A percentile compares a stretch with the other conserved stretches of the same genome.
These are phyloP conservation scores for Anabas testudineus DNA, from an alignment of 2,797 vertebrate species.

Conservation along the genomic window DNA sequence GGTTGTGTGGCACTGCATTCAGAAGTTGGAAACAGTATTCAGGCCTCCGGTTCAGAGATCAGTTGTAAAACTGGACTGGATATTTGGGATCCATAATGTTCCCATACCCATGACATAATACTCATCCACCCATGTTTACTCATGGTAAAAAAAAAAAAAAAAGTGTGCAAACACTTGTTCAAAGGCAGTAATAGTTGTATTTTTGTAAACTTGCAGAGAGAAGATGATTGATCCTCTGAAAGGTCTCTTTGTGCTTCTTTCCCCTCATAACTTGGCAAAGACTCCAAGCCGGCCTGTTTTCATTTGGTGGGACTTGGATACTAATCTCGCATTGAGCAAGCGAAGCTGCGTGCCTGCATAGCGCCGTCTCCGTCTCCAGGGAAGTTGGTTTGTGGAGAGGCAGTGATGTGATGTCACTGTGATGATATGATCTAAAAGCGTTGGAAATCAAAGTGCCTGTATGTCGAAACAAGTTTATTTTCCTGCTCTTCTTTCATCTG, in stretches of 20 bases:
- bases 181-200: slow-evolving; percentile 15
- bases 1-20: slow-evolving; percentile 17
- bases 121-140: not conserved
- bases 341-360: not conserved
- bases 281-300: slow-evolving; percentile 20
- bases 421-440: slow-evolving; percentile 3
- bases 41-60: not conserved
- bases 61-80: not conserved
- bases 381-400: not conserved
- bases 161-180: not conserved
- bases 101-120: not conserved
- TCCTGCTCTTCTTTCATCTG: not conserved
- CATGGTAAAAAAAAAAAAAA: slow-evolving; percentile 13
- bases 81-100: not conserved
- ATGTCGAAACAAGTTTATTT: slow-evolving; percentile 13
- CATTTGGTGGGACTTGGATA: slow-evolving; percentile 23
- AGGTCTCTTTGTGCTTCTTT: slow-evolving; percentile 44
- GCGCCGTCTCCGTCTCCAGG: slow-evolving; percentile 17
- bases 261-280: slow-evolving; percentile 23
- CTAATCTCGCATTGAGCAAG: slow-evolving; percentile 45
- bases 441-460: slow-evolving; percentile 2
- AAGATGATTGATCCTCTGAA: slow-evolving; percentile 46
- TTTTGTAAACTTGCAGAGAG: slow-evolving; percentile 15
- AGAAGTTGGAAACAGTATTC: not conserved
- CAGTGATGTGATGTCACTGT: slow-evolving; percentile 1